phyloP scores from a whole-genome alignment of 2,797 vertebrate species.

The Sebastes umbrosus region DNA sequence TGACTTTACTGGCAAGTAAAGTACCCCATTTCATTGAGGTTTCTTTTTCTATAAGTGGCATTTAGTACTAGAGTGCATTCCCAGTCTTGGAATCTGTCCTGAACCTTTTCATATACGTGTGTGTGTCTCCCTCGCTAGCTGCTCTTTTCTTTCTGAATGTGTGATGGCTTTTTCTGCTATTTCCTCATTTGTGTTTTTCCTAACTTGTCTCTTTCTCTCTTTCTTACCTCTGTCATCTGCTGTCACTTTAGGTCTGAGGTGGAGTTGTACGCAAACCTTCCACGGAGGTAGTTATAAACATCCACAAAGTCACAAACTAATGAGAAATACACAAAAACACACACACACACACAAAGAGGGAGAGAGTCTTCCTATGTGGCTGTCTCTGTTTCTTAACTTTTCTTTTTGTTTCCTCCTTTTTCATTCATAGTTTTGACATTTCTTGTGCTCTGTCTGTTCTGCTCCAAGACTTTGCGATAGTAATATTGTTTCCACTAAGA shows the following conservation, averaged over 20 bases:
- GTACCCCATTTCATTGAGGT: constrained; percentile 37
- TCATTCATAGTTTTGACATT: constrained; percentile 36
- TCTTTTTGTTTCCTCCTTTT: constrained; percentile 43
- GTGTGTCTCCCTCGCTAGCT: constrained; percentile 32
- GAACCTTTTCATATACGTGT: constrained; percentile 3
- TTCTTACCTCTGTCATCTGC: constrained; percentile 68
- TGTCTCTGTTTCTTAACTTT: constrained; percentile 41
- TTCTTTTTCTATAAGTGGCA: constrained; percentile 28
- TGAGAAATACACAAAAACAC: constrained; percentile 11
- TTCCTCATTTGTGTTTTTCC: constrained; percentile 58
- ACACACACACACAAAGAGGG: constrained; percentile 4
- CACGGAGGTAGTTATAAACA: constrained; percentile 84
- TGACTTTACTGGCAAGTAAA: constrained; percentile 42
- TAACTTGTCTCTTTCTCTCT: constrained; percentile 56
- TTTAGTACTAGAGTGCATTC: constrained; percentile 30
- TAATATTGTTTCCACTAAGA: constrained; percentile 3
- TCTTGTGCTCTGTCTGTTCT: constrained; percentile 38
- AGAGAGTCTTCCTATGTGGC: constrained; percentile 27
- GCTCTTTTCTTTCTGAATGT: constrained; percentile 61
- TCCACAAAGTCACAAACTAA: constrained; percentile 51
- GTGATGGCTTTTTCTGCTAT: constrained; percentile 64
- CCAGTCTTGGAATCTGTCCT: constrained; percentile 46
- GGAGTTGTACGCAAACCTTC: constrained; percentile 88
- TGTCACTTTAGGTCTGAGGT: constrained; percentile 85
- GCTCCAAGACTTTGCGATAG: constrained; percentile 19